A percentile compares a stretch with the other conserved stretches of the same genome.
Evolutionary conservation across 1,140 invertebrate species (phyloP).

Genomic region (Nomia melanderi): DNA sequence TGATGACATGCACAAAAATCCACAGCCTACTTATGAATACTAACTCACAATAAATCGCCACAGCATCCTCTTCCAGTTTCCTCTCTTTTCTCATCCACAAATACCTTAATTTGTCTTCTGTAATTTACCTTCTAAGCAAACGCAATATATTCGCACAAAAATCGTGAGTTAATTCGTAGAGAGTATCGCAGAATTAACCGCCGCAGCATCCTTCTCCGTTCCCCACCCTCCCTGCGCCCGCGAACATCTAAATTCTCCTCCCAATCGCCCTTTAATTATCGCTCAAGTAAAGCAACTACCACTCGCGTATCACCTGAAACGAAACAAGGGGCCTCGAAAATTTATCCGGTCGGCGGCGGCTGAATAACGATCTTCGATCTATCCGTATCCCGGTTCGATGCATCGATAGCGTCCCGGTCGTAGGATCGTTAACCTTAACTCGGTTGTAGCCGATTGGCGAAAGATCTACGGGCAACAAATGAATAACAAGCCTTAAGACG

Average conservation of each 20-base stretch:
- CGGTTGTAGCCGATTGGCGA: slow-evolving; percentile 42
- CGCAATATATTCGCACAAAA: too few species aligned
- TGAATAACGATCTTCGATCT: slow-evolving; percentile 38
- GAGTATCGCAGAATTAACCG: not conserved
- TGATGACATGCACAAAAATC: too few species aligned
- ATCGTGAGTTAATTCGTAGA: too few species aligned
- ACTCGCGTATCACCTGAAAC: not conserved
- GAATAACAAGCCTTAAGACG: slow-evolving; percentile 58
- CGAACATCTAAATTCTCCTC: not conserved
- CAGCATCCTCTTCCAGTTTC: too few species aligned
- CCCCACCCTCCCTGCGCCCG: not conserved
- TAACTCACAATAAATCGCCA: too few species aligned
- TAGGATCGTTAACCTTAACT: slow-evolving; percentile 43
- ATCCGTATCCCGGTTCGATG: slow-evolving; percentile 25
- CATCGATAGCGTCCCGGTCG: slow-evolving; percentile 27
- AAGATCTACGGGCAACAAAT: slow-evolving; percentile 63
- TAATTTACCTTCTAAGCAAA: too few species aligned
- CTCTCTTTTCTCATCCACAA: too few species aligned
- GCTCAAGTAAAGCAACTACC: not conserved
- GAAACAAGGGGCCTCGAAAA: not conserved
- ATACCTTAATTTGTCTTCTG: too few species aligned
- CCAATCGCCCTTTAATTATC: not conserved
- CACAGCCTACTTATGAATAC: too few species aligned
- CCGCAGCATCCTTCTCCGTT: not conserved
- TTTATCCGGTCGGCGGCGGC: not conserved